These are phyloP conservation scores for Ceratina calcarata DNA, from an alignment of 1,140 invertebrate species.

Conservation along the genomic window DNA sequence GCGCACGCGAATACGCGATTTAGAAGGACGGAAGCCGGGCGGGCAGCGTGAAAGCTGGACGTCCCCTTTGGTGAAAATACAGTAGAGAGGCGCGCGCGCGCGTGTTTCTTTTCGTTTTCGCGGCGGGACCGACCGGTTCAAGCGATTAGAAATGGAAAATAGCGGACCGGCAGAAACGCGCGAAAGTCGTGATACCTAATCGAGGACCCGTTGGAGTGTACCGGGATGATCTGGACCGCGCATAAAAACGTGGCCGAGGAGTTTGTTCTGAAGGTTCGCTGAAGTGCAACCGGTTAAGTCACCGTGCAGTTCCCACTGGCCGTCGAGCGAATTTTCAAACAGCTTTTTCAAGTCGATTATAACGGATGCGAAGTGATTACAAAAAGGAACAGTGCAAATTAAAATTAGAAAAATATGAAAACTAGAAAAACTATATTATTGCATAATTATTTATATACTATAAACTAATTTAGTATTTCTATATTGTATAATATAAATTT, in stretches of 20 bases:
- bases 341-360: background rate
- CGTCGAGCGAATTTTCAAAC: background rate
- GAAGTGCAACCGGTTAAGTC: background rate
- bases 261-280: background rate
- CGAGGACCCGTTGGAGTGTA: background rate
- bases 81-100: background rate
- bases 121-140: slow-evolving; percentile 5
- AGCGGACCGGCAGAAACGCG: slow-evolving; percentile 1
- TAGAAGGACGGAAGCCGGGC: slow-evolving; percentile 11
- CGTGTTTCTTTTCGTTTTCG: no score
- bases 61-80: slow-evolving; percentile 12
- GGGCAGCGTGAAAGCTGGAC: background rate
- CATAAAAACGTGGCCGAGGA: background rate
- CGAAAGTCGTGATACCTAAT: slow-evolving; percentile 31
- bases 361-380: no score
- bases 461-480: no score
- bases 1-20: background rate
- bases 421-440: no score
- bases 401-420: no score
- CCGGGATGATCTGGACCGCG: background rate
- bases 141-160: slow-evolving; percentile 31
- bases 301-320: no score
- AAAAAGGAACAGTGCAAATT: no score
- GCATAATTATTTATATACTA: no score
- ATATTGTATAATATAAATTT: no score